Percentiles rank a stretch among this genome's conserved stretches.
Evolutionary conservation across 2,113 vertebrate genomes (phyloP).

Genomic region (Leuciscus idus): DNA sequence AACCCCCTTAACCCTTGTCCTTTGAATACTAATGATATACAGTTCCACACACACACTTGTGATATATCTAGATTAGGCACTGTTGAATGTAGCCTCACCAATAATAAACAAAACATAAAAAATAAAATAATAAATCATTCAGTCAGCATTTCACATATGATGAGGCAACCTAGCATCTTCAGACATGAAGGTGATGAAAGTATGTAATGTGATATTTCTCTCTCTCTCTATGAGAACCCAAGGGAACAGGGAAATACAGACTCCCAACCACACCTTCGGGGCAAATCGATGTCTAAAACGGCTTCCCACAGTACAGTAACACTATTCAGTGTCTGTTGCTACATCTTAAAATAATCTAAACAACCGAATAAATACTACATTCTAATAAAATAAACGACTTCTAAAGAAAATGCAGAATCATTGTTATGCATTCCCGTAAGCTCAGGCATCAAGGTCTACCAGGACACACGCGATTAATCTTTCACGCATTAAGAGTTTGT

Average conservation of each 20-base stretch:
- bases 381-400: too few species aligned
- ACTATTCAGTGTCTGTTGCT: neutral
- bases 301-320: neutral
- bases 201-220: slow-evolving; percentile 24
- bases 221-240: neutral
- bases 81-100: neutral
- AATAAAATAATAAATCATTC: neutral
- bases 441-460: neutral
- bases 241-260: neutral
- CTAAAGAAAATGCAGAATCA: neutral
- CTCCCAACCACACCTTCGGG: neutral
- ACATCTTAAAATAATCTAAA: neutral
- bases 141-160: neutral
- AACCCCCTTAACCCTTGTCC: neutral
- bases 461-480: neutral
- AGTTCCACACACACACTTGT: neutral
- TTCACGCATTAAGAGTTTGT: neutral
- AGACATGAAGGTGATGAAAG: slow-evolving; percentile 9
- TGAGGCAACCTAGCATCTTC: neutral
- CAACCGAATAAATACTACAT: neutral
- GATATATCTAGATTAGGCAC: slow-evolving; percentile 9
- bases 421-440: neutral
- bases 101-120: slow-evolving; percentile 1
- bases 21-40: neutral
- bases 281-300: neutral